Percentiles rank a stretch among this genome's conserved stretches.
Conservation (phyloP, 2,797 vertebrate genomes). For the Macroramphosus scolopax region DNA sequence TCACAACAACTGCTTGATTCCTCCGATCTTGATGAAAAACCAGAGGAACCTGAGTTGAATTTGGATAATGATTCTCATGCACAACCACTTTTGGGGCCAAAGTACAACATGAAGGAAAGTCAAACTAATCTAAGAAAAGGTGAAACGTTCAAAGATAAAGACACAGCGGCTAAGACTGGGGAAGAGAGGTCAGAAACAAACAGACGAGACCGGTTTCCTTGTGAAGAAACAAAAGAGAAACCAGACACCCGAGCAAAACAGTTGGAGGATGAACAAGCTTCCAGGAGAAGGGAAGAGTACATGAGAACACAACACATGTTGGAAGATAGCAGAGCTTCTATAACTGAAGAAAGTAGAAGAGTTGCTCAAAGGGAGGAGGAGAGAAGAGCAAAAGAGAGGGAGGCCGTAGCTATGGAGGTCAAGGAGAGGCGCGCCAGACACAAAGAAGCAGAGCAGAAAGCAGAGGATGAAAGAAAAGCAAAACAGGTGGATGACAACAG, state of each 20-base stretch:
- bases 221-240: constrained; percentile 26
- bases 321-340: constrained; percentile 48
- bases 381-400: constrained; percentile 2
- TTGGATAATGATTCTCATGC: constrained; percentile 13
- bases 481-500: constrained; percentile 28
- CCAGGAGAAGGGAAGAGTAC: constrained; percentile 18
- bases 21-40: constrained; percentile 3
- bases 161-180: neutral
- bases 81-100: constrained; percentile 4
- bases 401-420: neutral
- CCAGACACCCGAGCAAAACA: constrained; percentile 11
- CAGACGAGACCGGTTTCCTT: constrained; percentile 13
- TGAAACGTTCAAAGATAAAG: constrained; percentile 12
- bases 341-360: constrained; percentile 50
- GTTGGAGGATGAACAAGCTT: constrained; percentile 3
- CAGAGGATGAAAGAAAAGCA: constrained; percentile 25
- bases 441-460: constrained; percentile 2
- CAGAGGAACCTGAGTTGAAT: constrained; percentile 2
- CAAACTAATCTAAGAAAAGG: constrained; percentile 11
- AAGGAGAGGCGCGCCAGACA: neutral
- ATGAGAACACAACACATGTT: constrained; percentile 42
- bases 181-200: constrained; percentile 11
- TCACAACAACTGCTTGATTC: constrained; percentile 13
- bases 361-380: constrained; percentile 1
- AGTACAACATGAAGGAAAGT: constrained; percentile 8